Conservation (phyloP, 2,113 vertebrate genomes). For the Gallinago paraguaiae region DNA sequence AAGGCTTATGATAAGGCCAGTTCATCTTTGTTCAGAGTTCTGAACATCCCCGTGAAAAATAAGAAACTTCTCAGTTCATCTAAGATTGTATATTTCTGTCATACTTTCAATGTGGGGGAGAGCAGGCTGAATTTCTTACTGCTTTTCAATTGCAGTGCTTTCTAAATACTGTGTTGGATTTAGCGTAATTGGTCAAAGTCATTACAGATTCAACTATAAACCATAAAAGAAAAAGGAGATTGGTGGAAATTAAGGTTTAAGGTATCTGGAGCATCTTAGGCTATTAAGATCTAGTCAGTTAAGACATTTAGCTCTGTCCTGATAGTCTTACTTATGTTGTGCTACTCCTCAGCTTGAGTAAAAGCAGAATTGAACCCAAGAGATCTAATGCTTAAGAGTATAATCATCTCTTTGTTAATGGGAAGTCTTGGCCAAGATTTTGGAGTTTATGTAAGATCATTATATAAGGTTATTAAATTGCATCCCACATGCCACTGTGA, state of each 20-base stretch:
- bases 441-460: conserved; percentile 47
- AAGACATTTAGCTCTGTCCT: background rate
- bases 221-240: background rate
- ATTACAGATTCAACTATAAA: background rate
- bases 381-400: conserved; percentile 14
- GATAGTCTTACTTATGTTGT: background rate
- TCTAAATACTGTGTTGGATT: background rate
- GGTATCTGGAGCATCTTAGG: background rate
- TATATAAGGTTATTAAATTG: conserved; percentile 55
- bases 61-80: background rate
- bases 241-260: background rate
- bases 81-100: background rate
- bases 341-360: background rate
- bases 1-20: background rate
- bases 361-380: conserved; percentile 10
- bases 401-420: conserved; percentile 34
- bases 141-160: background rate
- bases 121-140: background rate
- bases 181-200: background rate
- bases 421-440: conserved; percentile 29
- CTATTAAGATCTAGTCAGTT: conserved; percentile 5
- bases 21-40: background rate
- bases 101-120: background rate
- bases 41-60: background rate
- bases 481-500: background rate